These are phyloP conservation scores for Zaprionus vittiger DNA, from an alignment of 1,140 invertebrate genomes.

Conservation along the genomic window DNA sequence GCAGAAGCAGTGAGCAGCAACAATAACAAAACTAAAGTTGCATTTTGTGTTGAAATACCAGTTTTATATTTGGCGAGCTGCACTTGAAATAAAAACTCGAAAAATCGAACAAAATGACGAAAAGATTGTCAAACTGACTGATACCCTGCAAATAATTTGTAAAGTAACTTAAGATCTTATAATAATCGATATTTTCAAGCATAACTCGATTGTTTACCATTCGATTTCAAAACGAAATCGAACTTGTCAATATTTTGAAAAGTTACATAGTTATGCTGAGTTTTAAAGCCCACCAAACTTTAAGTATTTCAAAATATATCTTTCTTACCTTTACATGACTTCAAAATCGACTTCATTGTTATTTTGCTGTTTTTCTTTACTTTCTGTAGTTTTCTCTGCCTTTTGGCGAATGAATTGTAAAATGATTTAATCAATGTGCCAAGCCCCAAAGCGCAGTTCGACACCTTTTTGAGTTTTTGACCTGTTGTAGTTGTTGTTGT, in stretches of 20 bases:
- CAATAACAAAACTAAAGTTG: constrained; percentile 63
- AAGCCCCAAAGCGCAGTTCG: constrained; percentile 47
- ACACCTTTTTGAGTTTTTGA: constrained; percentile 37
- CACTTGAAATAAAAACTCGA: constrained; percentile 61
- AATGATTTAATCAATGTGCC: constrained; percentile 62
- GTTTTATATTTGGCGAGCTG: constrained; percentile 78
- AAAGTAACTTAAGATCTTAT: background rate
- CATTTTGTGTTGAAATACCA: constrained; percentile 80
- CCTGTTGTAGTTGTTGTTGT: background rate
- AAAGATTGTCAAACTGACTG: background rate
- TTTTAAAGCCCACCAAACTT: background rate
- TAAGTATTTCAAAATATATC: background rate
- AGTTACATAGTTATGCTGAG: background rate
- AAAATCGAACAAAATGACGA: constrained; percentile 15
- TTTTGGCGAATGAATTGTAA: constrained; percentile 28
- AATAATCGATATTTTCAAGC: background rate
- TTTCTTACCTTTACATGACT: background rate
- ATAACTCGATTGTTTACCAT: background rate
- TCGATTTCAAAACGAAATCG: background rate
- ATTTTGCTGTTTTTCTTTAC: background rate
- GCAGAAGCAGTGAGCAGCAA: constrained; percentile 15
- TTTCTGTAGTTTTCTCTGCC: constrained; percentile 15
- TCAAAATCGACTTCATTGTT: background rate
- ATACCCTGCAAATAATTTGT: background rate
- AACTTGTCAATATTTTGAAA: background rate